A percentile compares a stretch with the other conserved stretches of the same genome.
Evolutionary conservation across 2,888 invertebrate species (phyloP).

Genomic region (Mystacides longicornis): DNA sequence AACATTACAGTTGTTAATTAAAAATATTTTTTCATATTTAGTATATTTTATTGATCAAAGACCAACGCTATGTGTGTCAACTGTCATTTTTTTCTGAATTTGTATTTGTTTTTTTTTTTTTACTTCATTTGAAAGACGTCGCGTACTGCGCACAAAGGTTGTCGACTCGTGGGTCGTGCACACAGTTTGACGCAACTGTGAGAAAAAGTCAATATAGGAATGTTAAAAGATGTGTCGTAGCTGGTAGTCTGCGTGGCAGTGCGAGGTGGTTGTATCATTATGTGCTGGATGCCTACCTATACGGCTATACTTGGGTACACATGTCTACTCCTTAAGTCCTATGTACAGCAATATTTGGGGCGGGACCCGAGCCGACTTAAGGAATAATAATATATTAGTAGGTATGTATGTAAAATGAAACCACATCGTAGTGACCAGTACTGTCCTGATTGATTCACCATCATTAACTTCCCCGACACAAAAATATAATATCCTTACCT

Average conservation of each 20-base stretch:
- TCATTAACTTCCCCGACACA: not conserved
- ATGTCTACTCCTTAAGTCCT: not conserved
- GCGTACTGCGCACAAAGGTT: not conserved
- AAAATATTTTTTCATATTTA: no score
- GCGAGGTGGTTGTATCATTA: not conserved
- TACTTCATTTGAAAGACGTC: not conserved
- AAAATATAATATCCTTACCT: not conserved
- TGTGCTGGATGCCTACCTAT: no score
- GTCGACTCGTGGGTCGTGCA: not conserved
- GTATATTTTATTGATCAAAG: no score
- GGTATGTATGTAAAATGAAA: not conserved
- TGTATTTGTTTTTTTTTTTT: not conserved
- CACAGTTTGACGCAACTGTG: constrained; percentile 15
- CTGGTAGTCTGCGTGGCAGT: not conserved
- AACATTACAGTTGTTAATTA: no score
- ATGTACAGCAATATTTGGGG: not conserved
- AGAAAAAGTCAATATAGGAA: constrained; percentile 16
- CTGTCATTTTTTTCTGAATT: not conserved
- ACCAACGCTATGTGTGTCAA: no score
- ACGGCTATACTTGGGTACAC: no score
- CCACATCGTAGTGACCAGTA: not conserved
- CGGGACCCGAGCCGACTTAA: not conserved
- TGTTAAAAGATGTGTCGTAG: constrained; percentile 13
- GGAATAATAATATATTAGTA: not conserved
- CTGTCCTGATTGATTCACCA: constrained; percentile 11